A percentile compares a stretch with the other conserved stretches of the same genome.
These are phyloP conservation scores for Tiliacea citrago DNA, from an alignment of 2,888 invertebrate species.

Conservation along the genomic window DNA sequence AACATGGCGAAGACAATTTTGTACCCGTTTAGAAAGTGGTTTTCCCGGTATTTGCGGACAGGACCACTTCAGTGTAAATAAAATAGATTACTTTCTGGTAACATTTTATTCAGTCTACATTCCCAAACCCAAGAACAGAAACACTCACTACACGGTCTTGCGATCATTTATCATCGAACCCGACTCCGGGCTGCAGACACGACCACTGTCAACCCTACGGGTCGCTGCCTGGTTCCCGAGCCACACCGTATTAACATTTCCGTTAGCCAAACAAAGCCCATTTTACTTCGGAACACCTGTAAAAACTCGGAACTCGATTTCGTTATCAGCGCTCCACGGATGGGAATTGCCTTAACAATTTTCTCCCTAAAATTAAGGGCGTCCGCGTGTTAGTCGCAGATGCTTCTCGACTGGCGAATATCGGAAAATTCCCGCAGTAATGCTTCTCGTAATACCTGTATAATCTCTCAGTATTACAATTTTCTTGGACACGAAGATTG, in stretches of 20 bases:
- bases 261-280: conserved; percentile 59
- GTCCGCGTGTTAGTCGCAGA: conserved; percentile 68
- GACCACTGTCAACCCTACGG: conserved; percentile 41
- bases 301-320: conserved; percentile 68
- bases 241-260: conserved; percentile 57
- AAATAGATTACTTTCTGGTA: conserved; percentile 21
- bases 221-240: conserved; percentile 17
- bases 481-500: conserved; percentile 52
- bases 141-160: conserved; percentile 13
- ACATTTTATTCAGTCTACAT: conserved; percentile 27
- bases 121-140: conserved; percentile 34
- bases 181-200: conserved; percentile 18
- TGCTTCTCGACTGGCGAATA: conserved; percentile 66
- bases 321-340: conserved; percentile 65
- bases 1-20: neutral
- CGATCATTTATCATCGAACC: conserved; percentile 56
- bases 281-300: conserved; percentile 67
- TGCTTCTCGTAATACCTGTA: conserved; percentile 57
- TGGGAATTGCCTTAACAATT: conserved; percentile 67
- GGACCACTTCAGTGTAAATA: conserved; percentile 17
- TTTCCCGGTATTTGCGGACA: conserved; percentile 8
- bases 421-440: conserved; percentile 59
- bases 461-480: conserved; percentile 60
- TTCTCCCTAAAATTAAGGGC: conserved; percentile 68
- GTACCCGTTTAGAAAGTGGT: neutral